These are phyloP conservation scores for Horisme vitalbata DNA, from an alignment of 2,888 invertebrate genomes.

Conservation along the genomic window DNA sequence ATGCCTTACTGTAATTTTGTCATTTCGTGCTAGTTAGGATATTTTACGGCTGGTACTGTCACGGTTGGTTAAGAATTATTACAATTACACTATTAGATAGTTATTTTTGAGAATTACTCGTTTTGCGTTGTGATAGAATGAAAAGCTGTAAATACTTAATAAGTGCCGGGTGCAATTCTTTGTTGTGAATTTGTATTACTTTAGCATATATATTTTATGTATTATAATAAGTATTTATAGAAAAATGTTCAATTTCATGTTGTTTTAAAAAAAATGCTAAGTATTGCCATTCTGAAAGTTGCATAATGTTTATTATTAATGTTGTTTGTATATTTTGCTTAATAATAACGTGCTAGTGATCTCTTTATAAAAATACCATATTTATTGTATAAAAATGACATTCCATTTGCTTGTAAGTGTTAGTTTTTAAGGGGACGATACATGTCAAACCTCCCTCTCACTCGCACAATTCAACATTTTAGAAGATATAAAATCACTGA, in stretches of 20 bases:
- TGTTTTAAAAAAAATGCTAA: too few relatives aligned
- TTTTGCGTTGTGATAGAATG: neutral
- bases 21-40: too few relatives aligned
- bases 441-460: too few relatives aligned
- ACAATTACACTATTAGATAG: too few relatives aligned
- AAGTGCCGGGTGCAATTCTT: conserved; percentile 8
- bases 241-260: conserved; percentile 1
- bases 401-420: conserved; percentile 66
- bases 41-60: too few relatives aligned
- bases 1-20: too few relatives aligned
- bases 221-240: conserved; percentile 5
- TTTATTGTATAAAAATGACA: conserved; percentile 50
- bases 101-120: neutral
- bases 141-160: neutral
- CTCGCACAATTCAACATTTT: too few relatives aligned
- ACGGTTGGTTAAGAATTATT: too few relatives aligned
- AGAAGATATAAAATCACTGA: too few relatives aligned
- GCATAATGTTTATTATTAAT: conserved; percentile 26
- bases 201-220: too few relatives aligned
- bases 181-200: too few relatives aligned
- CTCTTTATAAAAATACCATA: conserved; percentile 42
- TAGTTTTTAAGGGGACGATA: conserved; percentile 44
- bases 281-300: conserved; percentile 35
- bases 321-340: conserved; percentile 42
- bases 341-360: conserved; percentile 27